Percentiles rank a stretch among this genome's conserved stretches.
phyloP scores from a whole-genome alignment of 35 echinoderm and acorn worm genomes.

The Chiridota heheva region DNA sequence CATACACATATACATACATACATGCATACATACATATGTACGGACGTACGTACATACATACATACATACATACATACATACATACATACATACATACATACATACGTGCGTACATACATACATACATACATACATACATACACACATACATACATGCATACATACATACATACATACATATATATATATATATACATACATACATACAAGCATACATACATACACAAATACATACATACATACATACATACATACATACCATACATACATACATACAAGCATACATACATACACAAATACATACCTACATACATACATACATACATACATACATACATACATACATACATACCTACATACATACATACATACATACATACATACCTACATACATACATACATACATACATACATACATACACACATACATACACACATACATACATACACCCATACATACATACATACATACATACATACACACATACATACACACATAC shows the following conservation, averaged over 20 bases:
- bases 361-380: slow-evolving; percentile 31
- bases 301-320: no score
- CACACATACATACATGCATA: slow-evolving; percentile 8
- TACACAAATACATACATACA: no score
- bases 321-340: slow-evolving; percentile 13
- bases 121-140: slow-evolving; percentile 15
- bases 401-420: slow-evolving; percentile 36
- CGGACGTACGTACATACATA: slow-evolving; percentile 45
- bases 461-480: slow-evolving; percentile 2
- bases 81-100: slow-evolving; percentile 58
- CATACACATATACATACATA: no score
- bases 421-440: slow-evolving; percentile 18
- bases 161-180: slow-evolving; percentile 24
- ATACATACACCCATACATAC: neutral
- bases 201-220: no score
- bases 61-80: slow-evolving; percentile 58
- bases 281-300: no score
- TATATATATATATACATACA: slow-evolving; percentile 7
- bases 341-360: slow-evolving; percentile 2
- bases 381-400: slow-evolving; percentile 32
- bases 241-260: slow-evolving; percentile 22
- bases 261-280: no score
- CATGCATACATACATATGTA: no score
- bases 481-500: neutral
- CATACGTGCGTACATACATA: slow-evolving; percentile 43